Conservation (phyloP, 1,140 invertebrate genomes). For the Cydia amplana region DNA sequence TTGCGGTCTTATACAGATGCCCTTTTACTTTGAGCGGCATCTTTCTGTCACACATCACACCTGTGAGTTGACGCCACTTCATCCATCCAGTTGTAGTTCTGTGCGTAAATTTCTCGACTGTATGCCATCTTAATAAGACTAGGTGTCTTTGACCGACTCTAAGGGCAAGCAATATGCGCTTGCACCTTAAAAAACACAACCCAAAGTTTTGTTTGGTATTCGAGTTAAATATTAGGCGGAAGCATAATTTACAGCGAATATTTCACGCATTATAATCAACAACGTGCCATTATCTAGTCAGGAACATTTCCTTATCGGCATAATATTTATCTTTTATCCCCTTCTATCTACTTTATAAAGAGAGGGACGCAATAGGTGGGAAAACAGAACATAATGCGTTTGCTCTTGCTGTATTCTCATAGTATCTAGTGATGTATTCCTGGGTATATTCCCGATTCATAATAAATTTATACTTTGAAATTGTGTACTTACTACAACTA, state of each 20-base stretch:
- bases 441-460: not conserved
- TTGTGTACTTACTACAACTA: too few relatives aligned
- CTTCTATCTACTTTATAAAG: not conserved
- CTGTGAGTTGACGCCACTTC: too few relatives aligned
- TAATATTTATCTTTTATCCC: not conserved
- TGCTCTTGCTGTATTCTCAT: not conserved
- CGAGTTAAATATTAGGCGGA: not conserved
- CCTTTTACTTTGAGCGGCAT: too few relatives aligned
- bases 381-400: not conserved
- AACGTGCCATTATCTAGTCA: conserved; percentile 9
- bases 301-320: not conserved
- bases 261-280: conserved; percentile 1
- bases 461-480: not conserved
- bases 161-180: too few relatives aligned
- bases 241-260: not conserved
- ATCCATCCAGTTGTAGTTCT: too few relatives aligned
- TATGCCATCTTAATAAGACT: too few relatives aligned
- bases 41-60: too few relatives aligned
- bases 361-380: conserved; percentile 1
- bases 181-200: too few relatives aligned
- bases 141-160: too few relatives aligned
- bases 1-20: too few relatives aligned
- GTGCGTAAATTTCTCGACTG: too few relatives aligned
- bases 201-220: too few relatives aligned
- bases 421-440: not conserved